These are phyloP conservation scores for Acronicta leporina DNA, from an alignment of 2,888 invertebrate genomes.

Conservation along the genomic window DNA sequence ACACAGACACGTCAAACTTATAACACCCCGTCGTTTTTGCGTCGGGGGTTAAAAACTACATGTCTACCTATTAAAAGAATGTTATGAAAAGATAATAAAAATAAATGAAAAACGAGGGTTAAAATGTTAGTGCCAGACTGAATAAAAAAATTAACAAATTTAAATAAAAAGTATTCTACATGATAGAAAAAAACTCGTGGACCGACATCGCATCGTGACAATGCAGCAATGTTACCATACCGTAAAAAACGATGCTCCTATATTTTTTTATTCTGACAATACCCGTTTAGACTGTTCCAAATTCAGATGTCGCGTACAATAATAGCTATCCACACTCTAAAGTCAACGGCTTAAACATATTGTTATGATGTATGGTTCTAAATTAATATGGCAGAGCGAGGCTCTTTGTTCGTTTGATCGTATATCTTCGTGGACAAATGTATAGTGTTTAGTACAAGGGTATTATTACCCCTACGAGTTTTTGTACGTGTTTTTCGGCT, in stretches of 20 bases:
- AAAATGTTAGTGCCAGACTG: too few species aligned
- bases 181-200: too few species aligned
- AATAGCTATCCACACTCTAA: constrained; percentile 41
- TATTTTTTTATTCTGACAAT: constrained; percentile 17
- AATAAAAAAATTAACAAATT: too few species aligned
- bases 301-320: constrained; percentile 48
- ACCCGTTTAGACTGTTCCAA: constrained; percentile 24
- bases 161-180: too few species aligned
- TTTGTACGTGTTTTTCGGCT: constrained; percentile 20
- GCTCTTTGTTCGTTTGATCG: constrained; percentile 56
- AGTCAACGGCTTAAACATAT: constrained; percentile 55
- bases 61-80: too few species aligned
- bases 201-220: too few species aligned
- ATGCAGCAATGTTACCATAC: constrained; percentile 10
- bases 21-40: too few species aligned
- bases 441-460: constrained; percentile 50
- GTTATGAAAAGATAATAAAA: too few species aligned
- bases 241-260: constrained; percentile 3
- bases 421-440: constrained; percentile 58
- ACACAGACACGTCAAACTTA: too few species aligned
- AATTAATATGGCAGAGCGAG: constrained; percentile 59
- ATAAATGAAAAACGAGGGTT: too few species aligned
- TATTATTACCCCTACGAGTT: constrained; percentile 42
- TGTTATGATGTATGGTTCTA: constrained; percentile 57
- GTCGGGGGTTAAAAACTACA: too few species aligned